phyloP scores from a whole-genome alignment of 1,140 invertebrate species.

The Branchinecta lindahli region DNA sequence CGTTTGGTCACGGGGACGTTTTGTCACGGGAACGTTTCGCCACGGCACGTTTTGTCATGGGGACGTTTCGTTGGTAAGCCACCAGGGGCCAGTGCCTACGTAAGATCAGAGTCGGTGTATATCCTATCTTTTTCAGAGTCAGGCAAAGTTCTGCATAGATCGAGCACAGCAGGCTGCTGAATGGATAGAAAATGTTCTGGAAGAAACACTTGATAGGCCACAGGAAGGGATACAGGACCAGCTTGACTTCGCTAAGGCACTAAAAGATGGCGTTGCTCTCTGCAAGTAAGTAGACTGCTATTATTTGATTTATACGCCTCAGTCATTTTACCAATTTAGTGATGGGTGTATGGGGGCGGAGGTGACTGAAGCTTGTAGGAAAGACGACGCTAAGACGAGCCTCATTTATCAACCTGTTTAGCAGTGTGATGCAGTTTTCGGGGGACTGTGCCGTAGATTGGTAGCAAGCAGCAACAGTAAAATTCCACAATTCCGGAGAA shows the following conservation, averaged over 20 bases:
- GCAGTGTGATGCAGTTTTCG: too few relatives aligned
- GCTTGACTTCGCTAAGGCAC: conserved; percentile 34
- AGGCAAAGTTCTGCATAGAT: conserved; percentile 38
- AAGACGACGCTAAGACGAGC: too few relatives aligned
- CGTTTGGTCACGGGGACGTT: too few relatives aligned
- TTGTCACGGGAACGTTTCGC: too few relatives aligned
- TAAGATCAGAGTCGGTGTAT: neutral
- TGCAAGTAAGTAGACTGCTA: conserved; percentile 34
- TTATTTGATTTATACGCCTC: neutral
- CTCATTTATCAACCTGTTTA: too few relatives aligned
- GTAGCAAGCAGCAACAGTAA: too few relatives aligned
- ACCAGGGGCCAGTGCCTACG: too few relatives aligned
- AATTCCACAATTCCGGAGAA: too few relatives aligned
- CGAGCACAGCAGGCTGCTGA: conserved; percentile 34
- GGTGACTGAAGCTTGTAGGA: neutral
- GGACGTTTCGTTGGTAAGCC: too few relatives aligned
- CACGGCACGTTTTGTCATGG: too few relatives aligned
- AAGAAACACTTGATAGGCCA: conserved; percentile 29
- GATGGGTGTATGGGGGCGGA: neutral
- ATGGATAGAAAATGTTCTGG: conserved; percentile 36
- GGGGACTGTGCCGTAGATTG: too few relatives aligned
- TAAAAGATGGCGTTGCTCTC: conserved; percentile 38
- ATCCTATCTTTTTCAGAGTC: conserved; percentile 31
- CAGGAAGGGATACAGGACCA: conserved; percentile 32
- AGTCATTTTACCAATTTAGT: too few relatives aligned